Conservation (phyloP, 2,113 vertebrate genomes). For the Balaeniceps rex region DNA sequence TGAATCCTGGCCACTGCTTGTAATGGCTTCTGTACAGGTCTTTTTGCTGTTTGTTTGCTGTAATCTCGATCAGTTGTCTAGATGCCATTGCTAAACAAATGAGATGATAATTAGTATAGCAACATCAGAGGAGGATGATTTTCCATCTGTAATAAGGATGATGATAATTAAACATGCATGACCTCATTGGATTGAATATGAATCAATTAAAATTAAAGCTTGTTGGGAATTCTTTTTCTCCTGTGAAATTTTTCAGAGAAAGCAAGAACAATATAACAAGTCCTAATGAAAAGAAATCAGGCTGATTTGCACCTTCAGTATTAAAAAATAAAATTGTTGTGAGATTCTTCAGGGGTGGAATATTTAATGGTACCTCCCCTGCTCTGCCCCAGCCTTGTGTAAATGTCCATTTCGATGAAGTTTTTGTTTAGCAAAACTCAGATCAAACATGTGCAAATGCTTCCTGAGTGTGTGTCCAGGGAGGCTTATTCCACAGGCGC, state of each 20-base stretch:
- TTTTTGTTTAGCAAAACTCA: background rate
- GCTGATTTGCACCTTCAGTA: background rate
- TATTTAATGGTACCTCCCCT: background rate
- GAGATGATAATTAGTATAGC: slow-evolving; percentile 47
- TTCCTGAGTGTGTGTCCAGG: background rate
- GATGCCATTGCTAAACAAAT: slow-evolving; percentile 21
- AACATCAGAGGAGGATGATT: slow-evolving; percentile 62
- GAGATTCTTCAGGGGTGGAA: background rate
- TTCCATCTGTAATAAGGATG: slow-evolving; percentile 39
- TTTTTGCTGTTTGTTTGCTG: background rate
- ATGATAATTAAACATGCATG: slow-evolving; percentile 58
- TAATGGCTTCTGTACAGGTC: background rate
- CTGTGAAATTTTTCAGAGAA: background rate
- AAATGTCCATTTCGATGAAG: background rate
- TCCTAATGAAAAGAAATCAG: background rate
- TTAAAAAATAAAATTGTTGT: background rate
- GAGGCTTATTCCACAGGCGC: background rate
- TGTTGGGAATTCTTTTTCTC: background rate
- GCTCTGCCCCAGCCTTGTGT: background rate
- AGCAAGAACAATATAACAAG: background rate
- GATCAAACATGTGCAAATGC: background rate
- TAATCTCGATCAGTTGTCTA: background rate
- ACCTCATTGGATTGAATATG: slow-evolving; percentile 37
- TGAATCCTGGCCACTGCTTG: background rate
- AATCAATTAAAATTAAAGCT: slow-evolving; percentile 52